Conservation (phyloP, 2,797 vertebrate genomes). For the Ambastaia sidthimunki region DNA sequence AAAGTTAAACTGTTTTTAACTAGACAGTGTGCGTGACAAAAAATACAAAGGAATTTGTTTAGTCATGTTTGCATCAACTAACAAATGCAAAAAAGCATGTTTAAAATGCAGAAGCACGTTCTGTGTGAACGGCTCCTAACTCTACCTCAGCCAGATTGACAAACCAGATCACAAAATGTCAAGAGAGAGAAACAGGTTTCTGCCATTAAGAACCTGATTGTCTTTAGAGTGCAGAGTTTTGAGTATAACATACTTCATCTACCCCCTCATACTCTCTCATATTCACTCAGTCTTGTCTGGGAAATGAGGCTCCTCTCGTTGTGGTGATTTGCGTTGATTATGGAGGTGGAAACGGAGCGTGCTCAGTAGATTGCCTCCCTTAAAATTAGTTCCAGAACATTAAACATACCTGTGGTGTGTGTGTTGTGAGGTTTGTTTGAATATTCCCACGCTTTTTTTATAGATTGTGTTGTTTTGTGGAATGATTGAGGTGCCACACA, state of each 20-base stretch:
- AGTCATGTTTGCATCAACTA: no score
- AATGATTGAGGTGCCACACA: conserved; percentile 2
- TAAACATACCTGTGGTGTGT: conserved; percentile 30
- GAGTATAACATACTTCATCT: not conserved
- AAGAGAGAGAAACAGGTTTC: not conserved
- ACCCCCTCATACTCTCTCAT: not conserved
- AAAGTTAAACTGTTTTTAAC: no score
- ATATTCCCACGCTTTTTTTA: conserved; percentile 19
- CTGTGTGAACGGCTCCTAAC: no score
- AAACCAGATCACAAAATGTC: not conserved
- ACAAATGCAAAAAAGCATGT: no score
- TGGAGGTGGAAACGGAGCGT: conserved; percentile 3
- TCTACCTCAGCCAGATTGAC: no score
- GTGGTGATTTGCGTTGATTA: conserved; percentile 46
- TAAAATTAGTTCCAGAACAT: conserved; percentile 59
- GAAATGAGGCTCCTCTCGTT: conserved; percentile 13
- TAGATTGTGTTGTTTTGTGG: conserved; percentile 23
- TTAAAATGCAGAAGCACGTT: no score
- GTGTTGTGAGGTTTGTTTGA: conserved; percentile 32
- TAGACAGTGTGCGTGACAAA: no score
- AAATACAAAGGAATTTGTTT: no score
- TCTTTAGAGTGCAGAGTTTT: not conserved
- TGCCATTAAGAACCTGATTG: not conserved
- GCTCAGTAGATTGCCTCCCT: conserved; percentile 38
- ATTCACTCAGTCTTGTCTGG: not conserved